Evolutionary conservation across 2,113 vertebrate genomes (phyloP), one percentile per base, ranked within the genome.

Genomic region (Hoplias malabaricus): DNA sequence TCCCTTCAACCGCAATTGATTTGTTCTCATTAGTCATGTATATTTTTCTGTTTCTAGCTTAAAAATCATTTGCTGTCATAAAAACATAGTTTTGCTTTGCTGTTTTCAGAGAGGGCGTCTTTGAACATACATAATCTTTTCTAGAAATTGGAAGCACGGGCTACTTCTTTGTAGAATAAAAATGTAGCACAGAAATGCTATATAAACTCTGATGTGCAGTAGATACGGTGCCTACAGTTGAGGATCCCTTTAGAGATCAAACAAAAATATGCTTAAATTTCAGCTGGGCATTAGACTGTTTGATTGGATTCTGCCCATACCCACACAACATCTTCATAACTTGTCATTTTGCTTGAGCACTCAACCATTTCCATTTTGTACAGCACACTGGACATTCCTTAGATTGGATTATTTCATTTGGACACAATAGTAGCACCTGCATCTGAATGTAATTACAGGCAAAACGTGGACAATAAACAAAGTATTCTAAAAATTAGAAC

Each of bases 1-100:
- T n/a, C 50, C 27, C 11, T 53, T 14, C 63, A 25, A 59, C 46
- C 14, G 78, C 57, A 71, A 68, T 77, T 42, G 67, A 56, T 80
- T 67, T 78, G 23, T 43, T 31, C 57, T 61, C 73, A 67, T n/a
- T n/a, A n/a, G 63, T 73, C 62, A 69, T 19, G 46, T n/a, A 3
- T 71, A 65, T 71, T 80, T 70, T 65, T 16, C 10, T 68, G 23
- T 65, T 76, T 57, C n/a, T 54, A 54, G 67, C 14, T 80, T 72
- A 29, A n/a, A n/a, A n/a, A n/a, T n/a, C n/a, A n/a, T n/a, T n/a
- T n/a, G n/a, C n/a, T n/a, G n/a, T n/a, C n/a, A n/a, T n/a, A n/a
- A n/a, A n/a, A n/a, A n/a, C n/a, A n/a, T n/a, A n/a, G n/a, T n/a
- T n/a, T n/a, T n/a, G n/a, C n/a, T n/a, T n/a, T n/a, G n/a, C n/a